Conservation (phyloP, 2,113 vertebrate genomes). For the Panurus biarmicus region DNA sequence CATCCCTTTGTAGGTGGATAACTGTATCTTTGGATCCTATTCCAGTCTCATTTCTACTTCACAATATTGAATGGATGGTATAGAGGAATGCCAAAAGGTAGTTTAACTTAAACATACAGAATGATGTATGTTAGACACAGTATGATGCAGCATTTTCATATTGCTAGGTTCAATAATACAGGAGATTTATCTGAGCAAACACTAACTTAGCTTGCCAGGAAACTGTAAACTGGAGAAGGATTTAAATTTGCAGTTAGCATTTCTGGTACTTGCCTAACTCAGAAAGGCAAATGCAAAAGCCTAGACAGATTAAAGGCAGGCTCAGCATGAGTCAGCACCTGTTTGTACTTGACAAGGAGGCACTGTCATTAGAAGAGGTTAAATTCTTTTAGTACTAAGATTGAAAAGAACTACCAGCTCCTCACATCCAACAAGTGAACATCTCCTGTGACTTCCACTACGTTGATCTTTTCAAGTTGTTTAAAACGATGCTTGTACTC, state of each 20-base stretch:
- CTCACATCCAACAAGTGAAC: constrained; percentile 73
- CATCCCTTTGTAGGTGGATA: neutral
- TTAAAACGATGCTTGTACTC: constrained; percentile 87
- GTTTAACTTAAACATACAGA: neutral
- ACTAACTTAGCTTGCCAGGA: neutral
- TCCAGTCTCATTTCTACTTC: neutral
- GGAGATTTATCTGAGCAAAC: neutral
- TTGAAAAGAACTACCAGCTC: constrained; percentile 64
- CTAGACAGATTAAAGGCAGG: neutral
- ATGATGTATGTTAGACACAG: neutral
- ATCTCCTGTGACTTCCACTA: constrained; percentile 77
- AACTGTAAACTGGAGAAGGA: neutral
- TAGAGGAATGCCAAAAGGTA: neutral
- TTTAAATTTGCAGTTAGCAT: neutral
- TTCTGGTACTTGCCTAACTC: neutral
- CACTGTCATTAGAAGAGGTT: neutral
- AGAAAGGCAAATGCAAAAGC: neutral
- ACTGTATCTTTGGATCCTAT: neutral
- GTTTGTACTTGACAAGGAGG: neutral
- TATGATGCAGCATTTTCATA: neutral
- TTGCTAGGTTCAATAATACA: neutral
- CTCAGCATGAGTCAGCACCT: neutral
- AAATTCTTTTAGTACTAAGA: neutral
- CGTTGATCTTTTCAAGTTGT: constrained; percentile 73
- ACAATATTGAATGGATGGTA: neutral